These are phyloP conservation scores for Syngnathus floridae DNA, from an alignment of 2,113 vertebrate species.

Conservation along the genomic window DNA sequence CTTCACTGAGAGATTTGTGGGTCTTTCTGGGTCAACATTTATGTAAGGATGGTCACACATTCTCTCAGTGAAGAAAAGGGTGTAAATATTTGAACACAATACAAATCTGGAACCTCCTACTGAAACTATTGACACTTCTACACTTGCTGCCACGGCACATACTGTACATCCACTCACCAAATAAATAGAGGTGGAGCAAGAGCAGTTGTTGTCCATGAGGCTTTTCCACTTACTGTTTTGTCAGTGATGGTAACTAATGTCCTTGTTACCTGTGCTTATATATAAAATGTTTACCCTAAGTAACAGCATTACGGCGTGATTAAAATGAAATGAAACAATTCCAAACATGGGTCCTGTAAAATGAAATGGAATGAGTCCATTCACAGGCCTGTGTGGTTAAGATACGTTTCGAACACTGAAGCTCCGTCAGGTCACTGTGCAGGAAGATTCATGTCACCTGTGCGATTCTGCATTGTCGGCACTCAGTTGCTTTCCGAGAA, in stretches of 20 bases:
- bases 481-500: slow-evolving; percentile 95
- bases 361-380: not conserved
- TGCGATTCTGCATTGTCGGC: slow-evolving; percentile 94
- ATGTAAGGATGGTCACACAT: not conserved
- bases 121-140: slow-evolving; percentile 15
- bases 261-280: slow-evolving; percentile 13
- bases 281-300: slow-evolving; percentile 5
- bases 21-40: not conserved
- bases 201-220: slow-evolving; percentile 26
- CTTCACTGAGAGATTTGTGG: slow-evolving; percentile 42
- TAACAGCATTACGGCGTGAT: not conserved
- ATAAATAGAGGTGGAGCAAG: slow-evolving; percentile 29
- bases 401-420: not conserved
- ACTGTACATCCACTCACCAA: slow-evolving; percentile 44
- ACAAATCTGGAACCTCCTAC: slow-evolving; percentile 4
- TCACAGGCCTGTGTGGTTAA: not conserved
- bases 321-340: slow-evolving; percentile 1
- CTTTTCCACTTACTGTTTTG: slow-evolving; percentile 18
- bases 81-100: slow-evolving; percentile 6
- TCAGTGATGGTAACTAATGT: slow-evolving; percentile 8
- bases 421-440: slow-evolving; percentile 14
- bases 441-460: slow-evolving; percentile 73
- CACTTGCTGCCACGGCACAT: slow-evolving; percentile 14
- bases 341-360: not conserved
- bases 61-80: slow-evolving; percentile 43